Evolutionary conservation across 2,113 vertebrate genomes (phyloP).

Genomic region (Athene noctua): DNA sequence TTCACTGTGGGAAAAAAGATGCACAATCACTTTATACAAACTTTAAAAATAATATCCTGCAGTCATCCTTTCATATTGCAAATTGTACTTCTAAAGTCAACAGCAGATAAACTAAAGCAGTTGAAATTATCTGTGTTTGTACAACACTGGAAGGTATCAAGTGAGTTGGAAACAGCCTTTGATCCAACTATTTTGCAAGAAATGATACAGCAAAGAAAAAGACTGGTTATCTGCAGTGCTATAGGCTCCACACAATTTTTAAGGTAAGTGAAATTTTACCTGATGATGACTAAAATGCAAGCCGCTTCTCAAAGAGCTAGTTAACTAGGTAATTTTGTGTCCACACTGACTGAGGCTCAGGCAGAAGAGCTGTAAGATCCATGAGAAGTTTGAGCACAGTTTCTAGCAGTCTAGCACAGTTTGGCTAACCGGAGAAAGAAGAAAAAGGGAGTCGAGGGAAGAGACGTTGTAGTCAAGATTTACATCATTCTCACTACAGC

Average conservation of each 20-base stretch:
- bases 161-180: background rate
- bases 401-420: background rate
- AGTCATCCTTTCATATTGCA: constrained; percentile 8
- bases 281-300: background rate
- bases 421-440: background rate
- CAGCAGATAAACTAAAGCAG: constrained; percentile 10
- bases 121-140: constrained; percentile 28
- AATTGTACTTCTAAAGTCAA: constrained; percentile 32
- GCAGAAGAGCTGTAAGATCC: background rate
- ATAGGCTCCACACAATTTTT: background rate
- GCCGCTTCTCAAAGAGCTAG: background rate
- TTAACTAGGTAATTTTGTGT: background rate
- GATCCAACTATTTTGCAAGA: background rate
- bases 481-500: background rate
- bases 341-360: background rate
- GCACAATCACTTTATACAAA: constrained; percentile 5
- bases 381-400: background rate
- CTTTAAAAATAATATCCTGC: constrained; percentile 33
- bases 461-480: background rate
- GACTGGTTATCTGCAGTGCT: background rate
- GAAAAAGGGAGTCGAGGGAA: background rate
- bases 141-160: background rate
- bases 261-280: background rate
- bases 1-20: constrained; percentile 65
- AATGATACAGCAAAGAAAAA: background rate